Percentiles rank a stretch among this genome's conserved stretches.
Conservation (phyloP, 2,797 vertebrate genomes). For the Acridotheres tristis region DNA sequence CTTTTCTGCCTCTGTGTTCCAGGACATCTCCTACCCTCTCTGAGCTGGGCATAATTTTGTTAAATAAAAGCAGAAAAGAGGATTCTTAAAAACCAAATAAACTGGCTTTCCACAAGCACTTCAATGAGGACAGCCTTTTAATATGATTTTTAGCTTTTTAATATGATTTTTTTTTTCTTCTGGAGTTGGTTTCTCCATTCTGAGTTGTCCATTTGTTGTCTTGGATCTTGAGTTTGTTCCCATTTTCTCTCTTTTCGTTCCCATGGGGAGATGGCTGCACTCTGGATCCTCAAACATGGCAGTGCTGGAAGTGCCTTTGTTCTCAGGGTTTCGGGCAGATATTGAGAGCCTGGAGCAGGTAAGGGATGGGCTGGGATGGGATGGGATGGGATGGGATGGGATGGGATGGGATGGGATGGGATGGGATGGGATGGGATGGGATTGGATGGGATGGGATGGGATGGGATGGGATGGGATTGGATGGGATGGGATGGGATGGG, state of each 20-base stretch:
- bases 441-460: too few relatives aligned
- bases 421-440: too few relatives aligned
- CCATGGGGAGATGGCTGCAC: conserved; percentile 86
- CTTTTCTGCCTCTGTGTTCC: background rate
- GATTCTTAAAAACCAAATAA: background rate
- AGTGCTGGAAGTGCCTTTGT: conserved; percentile 88
- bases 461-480: too few relatives aligned
- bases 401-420: too few relatives aligned
- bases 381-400: background rate
- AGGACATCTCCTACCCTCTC: background rate
- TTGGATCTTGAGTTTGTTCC: background rate
- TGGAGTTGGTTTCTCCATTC: background rate
- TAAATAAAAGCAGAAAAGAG: background rate
- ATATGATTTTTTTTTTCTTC: background rate
- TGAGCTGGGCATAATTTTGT: background rate
- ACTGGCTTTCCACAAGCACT: background rate
- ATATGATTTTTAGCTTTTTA: background rate
- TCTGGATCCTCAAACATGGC: conserved; percentile 95
- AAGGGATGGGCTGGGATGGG: background rate
- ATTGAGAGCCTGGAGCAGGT: conserved; percentile 91
- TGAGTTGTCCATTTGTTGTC: background rate
- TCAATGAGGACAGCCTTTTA: background rate
- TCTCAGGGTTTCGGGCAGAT: conserved; percentile 89
- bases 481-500: too few relatives aligned
- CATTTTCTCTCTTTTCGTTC: background rate